A percentile compares a stretch with the other conserved stretches of the same genome.
Conservation (phyloP, 2,888 invertebrate genomes). For the Drosophila percnosoma region DNA sequence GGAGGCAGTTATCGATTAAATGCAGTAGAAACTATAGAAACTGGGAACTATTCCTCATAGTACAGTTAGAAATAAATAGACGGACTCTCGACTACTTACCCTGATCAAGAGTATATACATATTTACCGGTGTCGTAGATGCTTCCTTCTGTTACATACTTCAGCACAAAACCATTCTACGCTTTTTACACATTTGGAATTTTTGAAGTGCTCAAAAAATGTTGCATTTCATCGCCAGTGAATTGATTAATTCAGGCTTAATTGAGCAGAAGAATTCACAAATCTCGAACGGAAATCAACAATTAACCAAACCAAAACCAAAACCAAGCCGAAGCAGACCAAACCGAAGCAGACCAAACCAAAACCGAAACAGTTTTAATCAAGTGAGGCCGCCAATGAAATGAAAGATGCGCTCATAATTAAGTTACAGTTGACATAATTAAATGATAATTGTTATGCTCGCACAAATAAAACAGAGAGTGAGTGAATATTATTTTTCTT, state of each 20-base stretch:
- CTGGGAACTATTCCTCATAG: not conserved
- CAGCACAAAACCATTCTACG: not conserved
- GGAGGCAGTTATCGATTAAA: not conserved
- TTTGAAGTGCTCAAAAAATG: not conserved
- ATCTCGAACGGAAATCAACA: constrained; percentile 72
- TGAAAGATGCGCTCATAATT: constrained; percentile 73
- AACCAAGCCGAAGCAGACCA: constrained; percentile 60
- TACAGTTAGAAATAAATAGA: not conserved
- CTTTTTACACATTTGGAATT: not conserved
- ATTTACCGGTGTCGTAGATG: not conserved
- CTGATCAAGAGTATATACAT: not conserved
- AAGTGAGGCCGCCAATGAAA: constrained; percentile 55
- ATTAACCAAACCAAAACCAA: constrained; percentile 67
- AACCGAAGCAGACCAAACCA: constrained; percentile 58
- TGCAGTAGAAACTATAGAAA: no score
- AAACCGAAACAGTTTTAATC: constrained; percentile 58
- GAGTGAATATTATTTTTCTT: constrained; percentile 25
- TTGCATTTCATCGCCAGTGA: constrained; percentile 1
- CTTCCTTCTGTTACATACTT: not conserved
- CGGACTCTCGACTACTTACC: not conserved
- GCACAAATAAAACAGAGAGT: constrained; percentile 17
- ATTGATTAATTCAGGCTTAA: constrained; percentile 36
- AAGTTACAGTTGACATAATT: constrained; percentile 82
- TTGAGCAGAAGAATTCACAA: constrained; percentile 53
- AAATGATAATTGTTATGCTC: constrained; percentile 76